Evolutionary conservation across 64 coral and sea anemone genomes (phyloP).

Genomic region (Astreopora myriophthalma): DNA sequence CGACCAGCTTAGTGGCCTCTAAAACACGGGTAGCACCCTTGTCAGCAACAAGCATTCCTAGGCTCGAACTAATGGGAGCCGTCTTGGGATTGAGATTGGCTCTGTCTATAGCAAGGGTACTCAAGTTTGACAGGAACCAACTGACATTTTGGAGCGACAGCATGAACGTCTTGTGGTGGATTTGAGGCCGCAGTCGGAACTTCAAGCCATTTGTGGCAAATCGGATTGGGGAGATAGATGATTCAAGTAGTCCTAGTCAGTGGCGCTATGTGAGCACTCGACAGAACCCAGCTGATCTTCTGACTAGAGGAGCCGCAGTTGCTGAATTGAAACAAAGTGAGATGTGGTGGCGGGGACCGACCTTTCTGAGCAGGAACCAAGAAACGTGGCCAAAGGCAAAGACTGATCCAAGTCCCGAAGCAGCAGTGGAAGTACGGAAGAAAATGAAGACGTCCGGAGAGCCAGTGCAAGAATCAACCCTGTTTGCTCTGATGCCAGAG

Average conservation of each 20-base stretch:
- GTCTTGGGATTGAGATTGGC: conserved; percentile 18
- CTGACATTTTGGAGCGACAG: conserved; percentile 27
- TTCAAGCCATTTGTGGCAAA: conserved; percentile 53
- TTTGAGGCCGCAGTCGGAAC: conserved; percentile 23
- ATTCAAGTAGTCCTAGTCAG: background rate
- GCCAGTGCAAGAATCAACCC: background rate
- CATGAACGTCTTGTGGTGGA: conserved; percentile 69
- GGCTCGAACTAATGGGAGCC: conserved; percentile 66
- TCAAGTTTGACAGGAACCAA: background rate
- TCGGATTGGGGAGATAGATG: conserved; percentile 41
- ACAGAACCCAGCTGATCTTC: conserved; percentile 47
- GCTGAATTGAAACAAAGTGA: no score
- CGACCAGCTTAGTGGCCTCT: conserved; percentile 20
- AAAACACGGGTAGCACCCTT: conserved; percentile 52
- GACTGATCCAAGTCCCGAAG: background rate
- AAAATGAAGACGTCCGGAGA: background rate
- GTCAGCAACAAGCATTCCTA: conserved; percentile 38
- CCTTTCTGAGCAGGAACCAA: background rate
- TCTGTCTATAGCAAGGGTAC: conserved; percentile 19
- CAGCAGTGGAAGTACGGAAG: background rate
- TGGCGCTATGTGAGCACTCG: conserved; percentile 33
- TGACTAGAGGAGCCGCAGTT: conserved; percentile 58
- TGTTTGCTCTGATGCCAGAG: background rate
- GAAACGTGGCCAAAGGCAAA: background rate
- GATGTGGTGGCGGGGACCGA: no score